Conservation (phyloP, 2,888 invertebrate genomes). For the Eurytoma adleriae region DNA sequence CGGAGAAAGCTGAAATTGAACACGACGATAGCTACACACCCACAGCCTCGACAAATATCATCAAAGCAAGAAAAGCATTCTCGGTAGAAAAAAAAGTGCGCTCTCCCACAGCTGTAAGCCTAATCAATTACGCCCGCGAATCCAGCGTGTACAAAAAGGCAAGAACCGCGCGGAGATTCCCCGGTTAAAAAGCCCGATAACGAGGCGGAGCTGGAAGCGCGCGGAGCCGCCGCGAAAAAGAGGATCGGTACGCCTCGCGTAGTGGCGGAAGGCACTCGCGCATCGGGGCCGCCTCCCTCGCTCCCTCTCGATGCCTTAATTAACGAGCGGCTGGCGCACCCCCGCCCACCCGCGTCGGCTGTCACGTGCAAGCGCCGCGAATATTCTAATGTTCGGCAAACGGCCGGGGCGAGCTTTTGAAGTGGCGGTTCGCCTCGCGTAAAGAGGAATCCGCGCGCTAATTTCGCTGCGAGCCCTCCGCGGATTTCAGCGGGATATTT, state of each 20-base stretch:
- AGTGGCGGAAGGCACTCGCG: not conserved
- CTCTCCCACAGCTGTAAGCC: conserved; percentile 1
- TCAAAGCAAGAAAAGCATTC: not conserved
- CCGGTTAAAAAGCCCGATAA: conserved; percentile 26
- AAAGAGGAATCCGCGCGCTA: not conserved
- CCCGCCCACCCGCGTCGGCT: not conserved
- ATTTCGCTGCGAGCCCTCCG: not conserved
- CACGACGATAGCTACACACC: conserved; percentile 14
- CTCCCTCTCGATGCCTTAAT: conserved; percentile 22
- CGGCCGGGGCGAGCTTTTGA: conserved; percentile 7
- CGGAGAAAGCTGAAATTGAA: conserved; percentile 18
- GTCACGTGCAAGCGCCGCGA: not conserved
- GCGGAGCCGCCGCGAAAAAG: not conserved
- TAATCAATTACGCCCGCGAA: conserved; percentile 35
- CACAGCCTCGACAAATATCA: no score
- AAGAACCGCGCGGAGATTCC: not conserved
- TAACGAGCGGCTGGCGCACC: conserved; percentile 4
- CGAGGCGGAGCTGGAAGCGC: not conserved
- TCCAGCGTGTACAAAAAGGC: not conserved
- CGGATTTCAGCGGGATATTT: not conserved
- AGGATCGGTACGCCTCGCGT: not conserved
- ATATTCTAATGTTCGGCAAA: conserved; percentile 8
- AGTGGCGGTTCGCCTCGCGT: conserved; percentile 4
- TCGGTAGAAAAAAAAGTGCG: no score
- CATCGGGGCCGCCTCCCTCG: not conserved